Evolutionary conservation across 2,888 invertebrate species (phyloP), one percentile per base, ranked within the genome.

Genomic region (Chelonus formosanus): DNA sequence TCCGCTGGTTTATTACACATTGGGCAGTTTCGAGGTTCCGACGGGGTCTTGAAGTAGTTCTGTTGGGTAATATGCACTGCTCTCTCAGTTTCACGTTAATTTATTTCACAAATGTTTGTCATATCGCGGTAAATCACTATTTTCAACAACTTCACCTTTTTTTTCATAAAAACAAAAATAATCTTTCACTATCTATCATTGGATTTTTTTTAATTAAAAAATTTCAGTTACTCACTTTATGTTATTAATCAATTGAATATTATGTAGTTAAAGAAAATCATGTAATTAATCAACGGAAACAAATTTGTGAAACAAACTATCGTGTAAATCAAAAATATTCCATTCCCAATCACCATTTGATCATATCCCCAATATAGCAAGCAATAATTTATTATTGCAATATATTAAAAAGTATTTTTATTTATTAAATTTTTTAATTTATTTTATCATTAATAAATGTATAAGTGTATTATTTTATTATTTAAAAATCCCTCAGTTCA

Each of bases 1-100:
- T 79, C 78, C 62, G 82, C 76, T 56, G 71, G 70, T 4, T 72
- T 73, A 50, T 68, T 61, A 74, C 84, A 84, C 68, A 77, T 73
- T 55, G 81, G 83, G 69, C 84, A 84, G 59, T 55, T 71, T 63
- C 73, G 74, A 32, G 76, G 73, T 59, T 76, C 77, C 69, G 77
- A 73, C 45, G 77, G 75, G 72, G 71, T 80, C 75, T 80, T 80
- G 78, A 80, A 82, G 76, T 78, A 84, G 70, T 71, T 77, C 84
- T 84, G 80, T 80, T 72, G 74, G 74, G 71, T 73, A 75, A 78
- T 75, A 73, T 58, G 73, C 66, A 76, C 74, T 75, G 72, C 73
- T 76, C 72, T 73, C 72, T 78, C 73, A 80, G 73, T 76, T 75
- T 72, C 56, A 67, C 54, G 70, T 75, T 74, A 76, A 74, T 72